Evolutionary conservation across 2,113 vertebrate species (phyloP), one percentile per base, ranked within the genome.

Genomic region (Thunnus thynnus): DNA sequence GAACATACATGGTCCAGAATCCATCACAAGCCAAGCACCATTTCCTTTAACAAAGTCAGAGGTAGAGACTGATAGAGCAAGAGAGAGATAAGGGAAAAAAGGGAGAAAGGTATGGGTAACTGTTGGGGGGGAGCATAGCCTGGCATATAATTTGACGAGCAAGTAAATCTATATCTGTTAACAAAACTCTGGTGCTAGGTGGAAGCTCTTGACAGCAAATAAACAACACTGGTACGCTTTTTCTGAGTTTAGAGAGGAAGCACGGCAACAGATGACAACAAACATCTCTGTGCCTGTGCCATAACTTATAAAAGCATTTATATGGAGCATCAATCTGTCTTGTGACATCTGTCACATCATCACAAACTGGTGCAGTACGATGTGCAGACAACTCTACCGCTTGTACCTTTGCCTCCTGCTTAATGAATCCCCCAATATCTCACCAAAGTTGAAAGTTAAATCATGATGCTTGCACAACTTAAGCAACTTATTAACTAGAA

Each of bases 311-410:
- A 87, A 85, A 74, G 70, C 55, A 51, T 76, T 80, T 78, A 65
- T 56, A 79, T 16, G 48, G 36, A 78, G 81, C 69, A 77, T 87
- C 86, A 86, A 57, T 87, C 69, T 85, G 80, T 72, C 70, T 72
- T 68, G 3, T 87, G 85, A 83, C 82, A 87, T 78, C 62, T 89
- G 77, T 80, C 83, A 84, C 76, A 68, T 20, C 68, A 72, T 85
- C 79, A 83, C 78, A 80, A 64, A 65, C 52, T 61, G 69, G 44
- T 63, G 86, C 52, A 52, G 4, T 14, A 65, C 70, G 18, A 78
- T 13, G 54, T 58, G 63, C 27, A 70, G 75, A 67, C 68, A 78
- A 70, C 66, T 65, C 61, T 5, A 12, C 22, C 4, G 13, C 22
- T 78, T 51, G 50, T 22, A 79, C 56, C 54, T 50, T 51, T 66